A percentile compares a stretch with the other conserved stretches of the same genome.
These are phyloP conservation scores for Otus sunia DNA, from an alignment of 2,113 vertebrate species.

Conservation along the genomic window DNA sequence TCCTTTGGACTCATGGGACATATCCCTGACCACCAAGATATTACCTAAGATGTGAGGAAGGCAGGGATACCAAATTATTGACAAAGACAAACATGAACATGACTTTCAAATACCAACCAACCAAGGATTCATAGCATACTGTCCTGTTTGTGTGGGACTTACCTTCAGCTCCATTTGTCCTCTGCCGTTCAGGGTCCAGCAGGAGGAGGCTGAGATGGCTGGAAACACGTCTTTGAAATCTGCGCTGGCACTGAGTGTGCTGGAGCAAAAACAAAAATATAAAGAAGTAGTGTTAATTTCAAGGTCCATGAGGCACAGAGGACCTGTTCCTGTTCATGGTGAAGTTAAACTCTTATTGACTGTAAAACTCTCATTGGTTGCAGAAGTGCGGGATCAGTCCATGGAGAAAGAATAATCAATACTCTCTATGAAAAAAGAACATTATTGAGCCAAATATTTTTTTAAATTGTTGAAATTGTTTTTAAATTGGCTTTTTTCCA, in stretches of 20 bases:
- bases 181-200: neutral
- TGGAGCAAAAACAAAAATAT: constrained; percentile 38
- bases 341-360: neutral
- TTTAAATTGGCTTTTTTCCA: neutral
- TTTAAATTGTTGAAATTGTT: neutral
- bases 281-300: constrained; percentile 45
- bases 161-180: neutral
- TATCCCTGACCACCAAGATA: neutral
- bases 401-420: neutral
- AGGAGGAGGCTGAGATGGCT: neutral
- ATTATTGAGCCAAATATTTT: neutral
- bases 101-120: neutral
- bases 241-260: neutral
- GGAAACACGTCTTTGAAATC: neutral
- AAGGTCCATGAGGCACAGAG: constrained; percentile 41
- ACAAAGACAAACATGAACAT: accelerated
- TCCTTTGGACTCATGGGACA: neutral
- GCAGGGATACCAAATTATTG: neutral
- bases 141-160: neutral
- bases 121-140: neutral
- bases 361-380: neutral
- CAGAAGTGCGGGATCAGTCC: neutral
- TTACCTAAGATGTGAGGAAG: neutral
- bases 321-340: neutral
- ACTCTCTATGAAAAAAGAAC: neutral